phyloP scores from a whole-genome alignment of 1,140 invertebrate genomes.

The Mizuhopecten yessoensis region DNA sequence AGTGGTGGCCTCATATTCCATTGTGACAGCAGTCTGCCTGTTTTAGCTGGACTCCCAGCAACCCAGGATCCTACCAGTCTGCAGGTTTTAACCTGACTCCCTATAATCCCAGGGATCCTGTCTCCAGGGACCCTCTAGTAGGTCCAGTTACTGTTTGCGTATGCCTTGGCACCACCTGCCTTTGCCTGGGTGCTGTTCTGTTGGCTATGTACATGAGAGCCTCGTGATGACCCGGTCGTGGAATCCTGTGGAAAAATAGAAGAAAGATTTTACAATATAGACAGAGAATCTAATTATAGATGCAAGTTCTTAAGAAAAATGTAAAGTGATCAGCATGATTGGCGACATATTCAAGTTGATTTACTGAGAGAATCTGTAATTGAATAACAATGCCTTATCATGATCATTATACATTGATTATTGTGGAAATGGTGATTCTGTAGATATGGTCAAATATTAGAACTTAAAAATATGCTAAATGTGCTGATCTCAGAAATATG shows the following conservation, averaged over 20 bases:
- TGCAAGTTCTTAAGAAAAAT: too few species aligned
- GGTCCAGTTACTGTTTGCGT: constrained; percentile 55
- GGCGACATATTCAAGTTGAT: too few species aligned
- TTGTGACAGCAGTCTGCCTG: constrained; percentile 22
- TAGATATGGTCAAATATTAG: too few species aligned
- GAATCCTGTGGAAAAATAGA: constrained; percentile 57
- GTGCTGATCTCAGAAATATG: not conserved
- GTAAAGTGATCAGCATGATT: too few species aligned
- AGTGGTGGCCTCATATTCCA: not conserved
- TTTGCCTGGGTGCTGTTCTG: constrained; percentile 61
- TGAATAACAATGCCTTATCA: too few species aligned
- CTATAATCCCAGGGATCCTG: not conserved
- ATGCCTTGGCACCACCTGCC: constrained; percentile 57
- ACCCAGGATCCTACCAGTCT: too few species aligned
- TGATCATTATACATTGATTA: too few species aligned
- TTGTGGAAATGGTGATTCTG: too few species aligned
- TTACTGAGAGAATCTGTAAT: too few species aligned
- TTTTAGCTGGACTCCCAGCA: not conserved
- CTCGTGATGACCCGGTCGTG: constrained; percentile 59
- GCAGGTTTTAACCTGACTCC: too few species aligned
- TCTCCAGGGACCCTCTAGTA: not conserved
- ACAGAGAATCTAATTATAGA: too few species aligned
- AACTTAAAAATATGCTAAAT: not conserved
- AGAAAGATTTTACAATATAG: too few species aligned
- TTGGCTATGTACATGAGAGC: constrained; percentile 58